Base-by-base conservation (phyloP, 2,797 vertebrate genomes). In the Dryobates pubescens region DNA sequence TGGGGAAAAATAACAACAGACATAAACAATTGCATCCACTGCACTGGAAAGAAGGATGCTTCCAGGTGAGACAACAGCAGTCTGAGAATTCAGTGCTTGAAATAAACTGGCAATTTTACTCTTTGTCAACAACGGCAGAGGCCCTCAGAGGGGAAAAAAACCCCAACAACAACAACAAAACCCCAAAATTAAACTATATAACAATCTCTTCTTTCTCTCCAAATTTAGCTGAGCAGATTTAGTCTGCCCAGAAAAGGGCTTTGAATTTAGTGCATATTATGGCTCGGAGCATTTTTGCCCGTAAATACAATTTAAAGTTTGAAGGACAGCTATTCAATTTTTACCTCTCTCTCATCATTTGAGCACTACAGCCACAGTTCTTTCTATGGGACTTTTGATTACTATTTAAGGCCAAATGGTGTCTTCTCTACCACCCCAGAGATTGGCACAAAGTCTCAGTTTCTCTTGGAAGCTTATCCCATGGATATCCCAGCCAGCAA, bases 101-200 rank as follows among this genome's bases (percentile, higher is more conserved):
- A 95, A 92, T 82, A 94, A 95, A 86, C 93, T 45, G 57, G 30
- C 59, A 77, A 88, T 93, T 94, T 87, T 86, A 67, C 47, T 86
- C 57, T 82, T 47, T 82, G 70, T 82, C 86, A 68, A 41, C 26
- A 57, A 26, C 6, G 23, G 71, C 43, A 65, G 61, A 65, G 69
- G 75, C n/a, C 57, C 85, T 67, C 30, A 22, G 85, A 82, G 56
- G 57, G 47, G 19, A 22, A 49, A 49, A 38, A 90, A 68, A 68
- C 61, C 10, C 26, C 86, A 69, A 62, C 47, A 53, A 64, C 70
- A 36, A 38, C 38, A 38, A 38, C 11, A 38, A 38, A 38, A 13
- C 10, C 36, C 38, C 19, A 49, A 88, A 87, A 58, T 34, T 38
- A 78, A 82, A 67, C 14, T 54, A 32, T 29, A 14, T 57, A 90